These are phyloP conservation scores for Acleris cristana DNA, from an alignment of 2,888 invertebrate species.

Conservation along the genomic window DNA sequence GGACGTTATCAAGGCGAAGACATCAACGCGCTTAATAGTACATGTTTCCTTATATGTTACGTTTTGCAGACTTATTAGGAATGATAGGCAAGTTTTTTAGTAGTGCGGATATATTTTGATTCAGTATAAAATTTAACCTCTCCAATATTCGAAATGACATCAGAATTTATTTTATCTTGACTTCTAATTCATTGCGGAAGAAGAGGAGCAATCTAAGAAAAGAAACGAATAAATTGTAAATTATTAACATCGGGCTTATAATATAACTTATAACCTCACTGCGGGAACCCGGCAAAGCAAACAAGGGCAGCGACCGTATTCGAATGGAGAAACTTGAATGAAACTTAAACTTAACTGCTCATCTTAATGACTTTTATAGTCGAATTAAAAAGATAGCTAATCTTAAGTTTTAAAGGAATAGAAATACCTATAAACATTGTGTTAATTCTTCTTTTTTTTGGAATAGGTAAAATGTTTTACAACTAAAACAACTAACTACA, in stretches of 20 bases:
- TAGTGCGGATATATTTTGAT: too few relatives aligned
- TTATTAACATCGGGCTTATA: conserved; percentile 23
- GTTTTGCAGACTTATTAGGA: not conserved
- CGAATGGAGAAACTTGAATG: conserved; percentile 12
- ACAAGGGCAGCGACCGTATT: conserved; percentile 26
- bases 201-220: not conserved
- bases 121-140: too few relatives aligned
- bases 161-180: not conserved
- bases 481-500: too few relatives aligned
- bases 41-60: conserved; percentile 38
- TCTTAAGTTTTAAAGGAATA: too few relatives aligned
- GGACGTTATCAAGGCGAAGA: conserved; percentile 64
- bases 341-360: conserved; percentile 21
- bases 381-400: too few relatives aligned
- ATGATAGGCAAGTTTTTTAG: not conserved
- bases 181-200: not conserved
- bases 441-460: too few relatives aligned
- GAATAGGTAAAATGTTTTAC: too few relatives aligned
- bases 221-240: conserved; percentile 21
- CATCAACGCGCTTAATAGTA: conserved; percentile 71
- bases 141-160: too few relatives aligned
- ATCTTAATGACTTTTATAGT: not conserved
- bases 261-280: conserved; percentile 5
- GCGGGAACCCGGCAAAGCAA: conserved; percentile 23
- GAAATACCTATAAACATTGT: too few relatives aligned